Base-by-base conservation (phyloP, 2,888 invertebrate genomes). In the Acanthopleura granulata region DNA sequence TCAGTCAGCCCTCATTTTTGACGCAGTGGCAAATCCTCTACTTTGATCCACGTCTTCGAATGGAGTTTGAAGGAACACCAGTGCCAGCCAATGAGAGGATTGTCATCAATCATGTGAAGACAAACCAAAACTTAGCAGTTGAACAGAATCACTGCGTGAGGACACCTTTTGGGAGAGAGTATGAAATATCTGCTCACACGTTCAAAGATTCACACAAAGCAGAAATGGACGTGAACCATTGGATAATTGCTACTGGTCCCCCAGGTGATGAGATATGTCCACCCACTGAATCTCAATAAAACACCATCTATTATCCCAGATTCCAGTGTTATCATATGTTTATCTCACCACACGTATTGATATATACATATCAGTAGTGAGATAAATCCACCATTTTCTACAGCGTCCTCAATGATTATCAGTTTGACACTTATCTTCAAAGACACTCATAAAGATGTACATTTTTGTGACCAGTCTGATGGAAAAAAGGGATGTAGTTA, bases 61-160 rank as follows among this genome's bases (percentile, higher is more conserved):
- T 90, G 78, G 90, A 90, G 75, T 83, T 85, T 77, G 89, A 89
- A 78, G 84, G 83, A 57, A 77, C 83, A 14, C 86, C 85, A 49
- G 89, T 90, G 6, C 85, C 83, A 89, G 89, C 89, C 18, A 89
- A 89, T 80, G 82, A 83, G 14, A 85, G 83, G 77, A 80, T 89
- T 0, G 81, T 90, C 25, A 76, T 90, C 57, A 83, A 81, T 72
- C 90, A 90, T 77, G 80, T 82, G 62, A 86, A 85, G 72, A 90
- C 90, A 25, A 88, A 89, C 79, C 84, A 87, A 61, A 82, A 86
- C 73, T 80, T 90, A 40, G 85, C 87, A 77, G 85, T 89, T 1
- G 90, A 90, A 74, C 81, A 86, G 40, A 84, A 86, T 6, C 83
- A 82, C 77, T 72, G 72, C 16, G 30, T 83, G 11, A 85, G 82